phyloP scores from a whole-genome alignment of 2,113 vertebrate species.

The Tupaia chinensis region DNA sequence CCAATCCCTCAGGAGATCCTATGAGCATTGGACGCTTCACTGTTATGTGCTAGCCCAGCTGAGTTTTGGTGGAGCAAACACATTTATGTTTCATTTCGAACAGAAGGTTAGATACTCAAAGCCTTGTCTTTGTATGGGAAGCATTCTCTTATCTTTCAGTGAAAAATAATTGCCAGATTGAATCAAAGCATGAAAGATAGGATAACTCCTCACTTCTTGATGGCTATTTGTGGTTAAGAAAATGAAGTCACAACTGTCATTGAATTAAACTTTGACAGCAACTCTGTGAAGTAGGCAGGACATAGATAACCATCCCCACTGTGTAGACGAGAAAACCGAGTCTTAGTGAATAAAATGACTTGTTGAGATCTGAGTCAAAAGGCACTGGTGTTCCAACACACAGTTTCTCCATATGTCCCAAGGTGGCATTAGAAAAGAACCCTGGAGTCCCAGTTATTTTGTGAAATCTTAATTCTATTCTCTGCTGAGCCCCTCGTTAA shows the following conservation, averaged over 20 bases:
- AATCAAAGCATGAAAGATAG: background rate
- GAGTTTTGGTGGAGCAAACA: background rate
- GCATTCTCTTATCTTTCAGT: background rate
- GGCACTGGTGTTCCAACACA: background rate
- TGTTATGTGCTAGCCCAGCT: background rate
- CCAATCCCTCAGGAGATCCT: background rate
- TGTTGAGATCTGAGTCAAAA: background rate
- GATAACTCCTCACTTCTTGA: background rate
- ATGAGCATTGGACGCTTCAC: slow-evolving; percentile 65
- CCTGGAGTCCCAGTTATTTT: background rate
- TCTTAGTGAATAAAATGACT: background rate
- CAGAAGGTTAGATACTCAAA: background rate
- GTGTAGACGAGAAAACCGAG: background rate
- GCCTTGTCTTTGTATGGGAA: background rate
- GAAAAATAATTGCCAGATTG: background rate
- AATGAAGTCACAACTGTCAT: background rate
- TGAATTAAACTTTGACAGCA: background rate
- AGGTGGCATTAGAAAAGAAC: background rate
- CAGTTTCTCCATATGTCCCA: background rate
- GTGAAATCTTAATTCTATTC: background rate
- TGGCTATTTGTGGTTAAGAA: background rate
- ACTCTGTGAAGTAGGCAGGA: background rate
- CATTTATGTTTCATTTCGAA: slow-evolving; percentile 48
- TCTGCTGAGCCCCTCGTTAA: background rate
- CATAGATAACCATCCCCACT: fast-evolving